phyloP scores from a whole-genome alignment of 2,888 invertebrate genomes.

The Drosophila eohydei region DNA sequence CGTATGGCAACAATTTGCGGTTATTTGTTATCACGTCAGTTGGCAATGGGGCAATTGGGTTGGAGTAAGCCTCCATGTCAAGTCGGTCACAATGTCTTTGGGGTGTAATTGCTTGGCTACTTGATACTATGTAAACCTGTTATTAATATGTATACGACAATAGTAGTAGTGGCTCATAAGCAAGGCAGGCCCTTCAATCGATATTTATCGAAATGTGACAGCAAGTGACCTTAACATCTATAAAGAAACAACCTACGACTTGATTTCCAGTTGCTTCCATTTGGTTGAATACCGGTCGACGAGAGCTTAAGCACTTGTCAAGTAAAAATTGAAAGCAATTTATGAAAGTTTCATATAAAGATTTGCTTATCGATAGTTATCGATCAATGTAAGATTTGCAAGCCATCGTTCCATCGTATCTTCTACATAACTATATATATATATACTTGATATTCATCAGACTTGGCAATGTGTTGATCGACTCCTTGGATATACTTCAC shows the following conservation, averaged over 20 bases:
- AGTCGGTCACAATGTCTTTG: not conserved
- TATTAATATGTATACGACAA: not conserved
- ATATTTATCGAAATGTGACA: constrained; percentile 10
- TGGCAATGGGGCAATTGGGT: constrained; percentile 59
- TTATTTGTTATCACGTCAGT: constrained; percentile 83
- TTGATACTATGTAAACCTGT: constrained; percentile 6
- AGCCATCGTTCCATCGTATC: too few relatives aligned
- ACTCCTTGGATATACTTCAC: not conserved
- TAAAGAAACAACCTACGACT: not conserved
- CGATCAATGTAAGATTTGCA: too few relatives aligned
- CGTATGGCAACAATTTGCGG: constrained; percentile 65
- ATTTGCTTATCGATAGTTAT: too few relatives aligned
- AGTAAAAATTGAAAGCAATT: too few relatives aligned
- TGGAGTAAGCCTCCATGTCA: constrained; percentile 1
- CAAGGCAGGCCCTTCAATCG: not conserved
- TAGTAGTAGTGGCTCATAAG: not conserved
- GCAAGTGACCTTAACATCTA: not conserved
- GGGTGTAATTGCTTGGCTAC: constrained; percentile 3
- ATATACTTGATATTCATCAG: not conserved
- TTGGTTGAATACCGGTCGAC: not conserved
- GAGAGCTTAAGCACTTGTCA: too few relatives aligned
- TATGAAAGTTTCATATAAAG: too few relatives aligned
- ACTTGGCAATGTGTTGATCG: not conserved
- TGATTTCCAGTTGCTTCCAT: not conserved
- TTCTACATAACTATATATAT: not conserved